Base-by-base conservation (phyloP, 2,888 invertebrate genomes). In the Troides helena region DNA sequence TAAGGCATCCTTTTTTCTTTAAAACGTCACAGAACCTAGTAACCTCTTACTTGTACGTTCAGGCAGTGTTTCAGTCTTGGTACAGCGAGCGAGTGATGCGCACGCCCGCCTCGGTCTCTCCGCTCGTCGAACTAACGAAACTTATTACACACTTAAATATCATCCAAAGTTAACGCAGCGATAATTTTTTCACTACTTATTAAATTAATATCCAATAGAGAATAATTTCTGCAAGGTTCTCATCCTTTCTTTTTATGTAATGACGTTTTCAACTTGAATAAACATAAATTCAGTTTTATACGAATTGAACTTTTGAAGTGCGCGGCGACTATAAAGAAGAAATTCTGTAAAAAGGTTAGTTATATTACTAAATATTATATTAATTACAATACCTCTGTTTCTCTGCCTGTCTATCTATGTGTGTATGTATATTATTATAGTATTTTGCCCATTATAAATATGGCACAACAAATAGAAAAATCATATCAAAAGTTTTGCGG, bases 51-150 rank as follows among this genome's bases (percentile, higher is more conserved):
- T 50, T 58, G 58, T 18, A 57, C 30, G 59, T 5, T n/a, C 63
- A 30, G 63, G 50, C 30, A 17, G 10, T 43, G 67, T 65, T 43
- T 66, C 71, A 72, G 72, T 72, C 68, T 69, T 65, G 23, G n/a
- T 25, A 12, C 18, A 70, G 71, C 61, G 36, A 39, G 69, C 72
- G 67, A 68, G 46, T 62, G 60, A 64, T 17, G 57, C 72, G 68
- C 69, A 72, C 72, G 72, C 39, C 14, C 53, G 58, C 62, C 8
- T 21, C 30, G 30, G 23, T 36, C 62, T 65, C 58, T 36, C 23
- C 14, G 53, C 69, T 65, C n/a, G 65, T 65, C 69, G 69, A 36
- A 57, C 25, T 46, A 60, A 58, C 46, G 17, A 65, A 69, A 69
- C 69, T 65, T 69, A 57, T 12, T 36, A 30, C 46, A 36, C 1